Evolutionary conservation across 2,797 vertebrate species (phyloP).

Genomic region (Heterohyrax brucei): DNA sequence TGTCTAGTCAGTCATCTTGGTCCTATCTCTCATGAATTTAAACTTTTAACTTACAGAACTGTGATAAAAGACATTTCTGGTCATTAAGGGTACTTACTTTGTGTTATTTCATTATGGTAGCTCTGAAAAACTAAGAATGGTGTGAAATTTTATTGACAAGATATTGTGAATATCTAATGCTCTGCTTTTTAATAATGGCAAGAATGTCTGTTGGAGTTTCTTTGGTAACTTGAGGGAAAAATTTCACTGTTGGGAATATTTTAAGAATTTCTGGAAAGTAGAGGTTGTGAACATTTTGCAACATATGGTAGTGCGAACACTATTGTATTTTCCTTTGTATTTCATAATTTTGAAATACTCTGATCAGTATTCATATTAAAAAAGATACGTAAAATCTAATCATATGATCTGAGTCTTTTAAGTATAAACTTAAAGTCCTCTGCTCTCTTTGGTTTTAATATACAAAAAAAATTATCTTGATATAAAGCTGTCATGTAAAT

Average conservation of each 20-base stretch:
- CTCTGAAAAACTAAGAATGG: too few relatives aligned
- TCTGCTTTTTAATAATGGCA: background rate
- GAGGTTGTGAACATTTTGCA: background rate
- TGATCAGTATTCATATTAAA: background rate
- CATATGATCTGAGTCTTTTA: background rate
- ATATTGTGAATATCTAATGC: background rate
- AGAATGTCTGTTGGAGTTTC: background rate
- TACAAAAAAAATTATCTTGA: background rate
- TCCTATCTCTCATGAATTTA: too few relatives aligned
- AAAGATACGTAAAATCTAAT: background rate
- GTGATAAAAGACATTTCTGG: too few relatives aligned
- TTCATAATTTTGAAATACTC: background rate
- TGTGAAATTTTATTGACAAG: background rate
- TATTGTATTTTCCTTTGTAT: background rate
- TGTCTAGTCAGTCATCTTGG: too few relatives aligned
- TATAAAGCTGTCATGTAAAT: background rate
- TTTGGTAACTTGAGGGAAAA: background rate
- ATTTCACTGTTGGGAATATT: background rate
- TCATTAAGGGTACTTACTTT: too few relatives aligned
- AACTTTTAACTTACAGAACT: too few relatives aligned
- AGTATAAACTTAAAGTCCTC: background rate
- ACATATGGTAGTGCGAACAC: background rate
- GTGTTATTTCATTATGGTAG: too few relatives aligned
- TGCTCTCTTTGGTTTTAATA: background rate
- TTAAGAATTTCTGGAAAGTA: background rate